Base-by-base conservation (phyloP, 2,113 vertebrate genomes). In the Manacus vitellinus region DNA sequence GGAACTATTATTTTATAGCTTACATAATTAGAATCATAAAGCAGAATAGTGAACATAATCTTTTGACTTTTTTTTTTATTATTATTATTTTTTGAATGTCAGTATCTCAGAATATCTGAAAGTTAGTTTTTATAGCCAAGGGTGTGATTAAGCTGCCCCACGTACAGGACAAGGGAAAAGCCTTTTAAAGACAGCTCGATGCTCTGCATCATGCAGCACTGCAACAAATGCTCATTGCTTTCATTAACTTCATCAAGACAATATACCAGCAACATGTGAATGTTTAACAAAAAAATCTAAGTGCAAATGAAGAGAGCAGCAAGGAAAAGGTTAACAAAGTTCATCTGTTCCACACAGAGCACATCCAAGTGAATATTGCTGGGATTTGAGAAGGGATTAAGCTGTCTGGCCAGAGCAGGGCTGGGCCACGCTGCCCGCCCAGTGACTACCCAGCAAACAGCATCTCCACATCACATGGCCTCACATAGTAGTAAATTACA, bases 401-500 rank as follows among this genome's bases (percentile, higher is more conserved):
- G 63, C 78, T 52, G 81, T 89, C 84, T 96, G 94, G 70, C 65
- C 12, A 4, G 85, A 92, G 89, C 90, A 75, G 72, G 74, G 93
- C 91, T 70, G 88, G 91, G 75, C 90, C 8, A 9, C 2, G 88
- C 87, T 81, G 94, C 95, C 89, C 27, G 86, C 49, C 80, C 81
- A 49, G 76, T 30, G 78, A 71, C 79, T 81, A 78, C 88, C 91
- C 83, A 88, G 95, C 73, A 93, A 94, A 95, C 96, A 70, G 85
- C 95, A 88, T 24, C 83, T n/a, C 80, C 80, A 41, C 79, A 86
- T 96, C 96, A 95, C 91, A 55, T 96, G 97, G 94, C 66, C 93
- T 47, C 66, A 68, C 91, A 5, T 56, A 96, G 95, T 96, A 97
- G 97, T 97, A 97, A 98, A 95, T 96, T 96, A 96, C 94, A 95